Base-by-base conservation (phyloP, 2,888 invertebrate species). In the Apomyelois bistriatella region DNA sequence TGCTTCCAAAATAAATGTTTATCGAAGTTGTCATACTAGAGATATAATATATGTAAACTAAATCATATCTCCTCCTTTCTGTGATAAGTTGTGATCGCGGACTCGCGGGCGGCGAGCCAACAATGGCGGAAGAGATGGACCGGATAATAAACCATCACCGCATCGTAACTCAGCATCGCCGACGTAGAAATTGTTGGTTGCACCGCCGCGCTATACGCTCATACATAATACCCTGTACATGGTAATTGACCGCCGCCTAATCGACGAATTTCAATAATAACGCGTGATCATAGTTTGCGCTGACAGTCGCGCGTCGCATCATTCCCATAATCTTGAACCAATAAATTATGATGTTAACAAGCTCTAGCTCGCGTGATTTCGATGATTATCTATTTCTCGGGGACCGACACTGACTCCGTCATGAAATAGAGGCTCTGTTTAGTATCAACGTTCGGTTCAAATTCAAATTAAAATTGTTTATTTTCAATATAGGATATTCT, bases 91-190 rank as follows among this genome's bases (percentile, higher is more conserved):
- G 32, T 22, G 38, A 38, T 49, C 48, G 48, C 37, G 48, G 38
- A 28, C 32, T 46, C 32, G 46, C 46, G 32, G 46, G 46, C 46
- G 46, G 40, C 41, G 66, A 78, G 70, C 82, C 84, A 82, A 87
- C 86, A 85, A 85, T 85, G 82, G 83, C 87, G 87, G 87, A 87
- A 88, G 85, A 88, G 86, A 88, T 86, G 85, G 74, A 74, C 80
- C 76, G 73, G 85, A 87, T 87, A 83, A 85, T 88, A 88, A 88
- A 88, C 76, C 85, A 86, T 86, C 84, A 82, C 70, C 72, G 77
- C 74, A 62, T 79, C 84, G 85, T 88, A 86, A 87, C 83, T 89
- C 85, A 85, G 80, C 78, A 76, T 70, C 73, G 80, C 66, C 73
- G 87, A 86, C 85, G 76, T 75, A 75, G 79, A 87, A 86, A 88